Percentiles rank a stretch among this genome's conserved stretches.
These are phyloP conservation scores for Poeciliopsis infans DNA, from an alignment of 2,797 vertebrate genomes.

Conservation along the genomic window DNA sequence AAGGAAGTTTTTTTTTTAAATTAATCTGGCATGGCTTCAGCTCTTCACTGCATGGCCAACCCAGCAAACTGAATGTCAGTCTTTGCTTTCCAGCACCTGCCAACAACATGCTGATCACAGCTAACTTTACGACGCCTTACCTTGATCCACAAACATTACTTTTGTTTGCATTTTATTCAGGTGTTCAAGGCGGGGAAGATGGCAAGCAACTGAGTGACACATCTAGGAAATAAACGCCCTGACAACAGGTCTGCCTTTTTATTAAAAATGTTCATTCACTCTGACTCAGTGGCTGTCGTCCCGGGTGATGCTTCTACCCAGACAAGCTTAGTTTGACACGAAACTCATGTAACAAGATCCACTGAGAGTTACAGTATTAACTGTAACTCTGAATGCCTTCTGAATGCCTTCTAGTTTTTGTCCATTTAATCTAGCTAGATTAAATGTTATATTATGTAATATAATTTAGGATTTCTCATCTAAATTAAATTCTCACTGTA, in stretches of 20 bases:
- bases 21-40: conserved; percentile 17
- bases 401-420: not conserved
- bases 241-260: conserved; percentile 31
- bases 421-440: no score
- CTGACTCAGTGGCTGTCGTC: conserved; percentile 45
- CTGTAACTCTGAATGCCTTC: not conserved
- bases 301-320: conserved; percentile 21
- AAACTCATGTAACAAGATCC: not conserved
- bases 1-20: conserved; percentile 6
- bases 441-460: not conserved
- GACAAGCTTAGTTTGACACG: conserved; percentile 35
- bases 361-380: not conserved
- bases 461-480: not conserved
- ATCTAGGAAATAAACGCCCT: not conserved
- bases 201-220: not conserved
- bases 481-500: not conserved
- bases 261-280: conserved; percentile 18
- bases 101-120: not conserved
- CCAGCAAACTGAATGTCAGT: not conserved
- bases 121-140: not conserved
- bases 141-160: conserved; percentile 2
- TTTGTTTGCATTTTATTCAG: conserved; percentile 3
- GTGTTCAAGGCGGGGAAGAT: not conserved
- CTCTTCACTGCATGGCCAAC: not conserved
- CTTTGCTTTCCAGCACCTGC: not conserved